Evolutionary conservation across 2,888 invertebrate species (phyloP).

Genomic region (Oscheius myriophilus): DNA sequence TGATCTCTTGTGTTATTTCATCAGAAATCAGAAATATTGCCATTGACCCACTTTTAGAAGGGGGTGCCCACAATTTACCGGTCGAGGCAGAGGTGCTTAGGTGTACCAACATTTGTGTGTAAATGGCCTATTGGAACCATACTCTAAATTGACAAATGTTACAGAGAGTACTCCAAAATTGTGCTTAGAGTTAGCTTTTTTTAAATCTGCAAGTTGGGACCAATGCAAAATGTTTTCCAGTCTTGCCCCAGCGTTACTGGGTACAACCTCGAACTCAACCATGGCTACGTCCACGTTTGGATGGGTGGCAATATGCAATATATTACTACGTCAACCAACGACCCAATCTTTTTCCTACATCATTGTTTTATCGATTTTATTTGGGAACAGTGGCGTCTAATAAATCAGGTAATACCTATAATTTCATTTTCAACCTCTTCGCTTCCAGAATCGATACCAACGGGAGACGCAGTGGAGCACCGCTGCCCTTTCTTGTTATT

Average conservation of each 20-base stretch:
- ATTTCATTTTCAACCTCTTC: neutral
- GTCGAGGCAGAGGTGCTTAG: too few species aligned
- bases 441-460: neutral
- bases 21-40: too few species aligned
- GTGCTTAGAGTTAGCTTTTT: too few species aligned
- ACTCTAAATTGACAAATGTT: too few species aligned
- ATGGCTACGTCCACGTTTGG: constrained; percentile 10
- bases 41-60: too few species aligned
- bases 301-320: constrained; percentile 9
- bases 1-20: too few species aligned
- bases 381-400: constrained; percentile 6
- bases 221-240: too few species aligned
- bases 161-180: too few species aligned
- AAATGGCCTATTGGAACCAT: too few species aligned
- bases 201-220: too few species aligned
- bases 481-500: neutral
- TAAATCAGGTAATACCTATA: neutral
- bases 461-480: neutral
- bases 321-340: constrained; percentile 6
- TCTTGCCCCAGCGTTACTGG: neutral
- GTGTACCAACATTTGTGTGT: too few species aligned
- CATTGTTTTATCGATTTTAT: constrained; percentile 1
- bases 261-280: constrained; percentile 2
- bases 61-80: too few species aligned
- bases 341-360: constrained; percentile 11